These are phyloP conservation scores for Cryptoblepharus egeriae DNA, from an alignment of 2,797 vertebrate genomes.

Conservation along the genomic window DNA sequence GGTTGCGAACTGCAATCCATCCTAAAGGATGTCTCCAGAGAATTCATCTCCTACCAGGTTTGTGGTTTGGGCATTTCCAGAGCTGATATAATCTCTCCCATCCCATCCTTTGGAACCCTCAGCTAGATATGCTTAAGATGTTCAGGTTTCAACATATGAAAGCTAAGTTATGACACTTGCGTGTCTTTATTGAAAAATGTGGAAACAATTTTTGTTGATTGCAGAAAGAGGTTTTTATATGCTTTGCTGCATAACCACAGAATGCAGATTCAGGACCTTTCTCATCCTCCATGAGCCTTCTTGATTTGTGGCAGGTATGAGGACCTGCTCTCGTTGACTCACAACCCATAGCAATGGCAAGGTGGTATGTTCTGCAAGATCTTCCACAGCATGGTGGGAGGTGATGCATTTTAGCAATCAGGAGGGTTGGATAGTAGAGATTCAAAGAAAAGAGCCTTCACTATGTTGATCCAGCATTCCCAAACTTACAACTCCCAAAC, in stretches of 20 bases:
- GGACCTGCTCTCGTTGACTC: neutral
- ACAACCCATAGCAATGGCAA: neutral
- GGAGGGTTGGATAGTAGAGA: neutral
- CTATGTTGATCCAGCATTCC: neutral
- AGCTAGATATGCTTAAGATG: neutral
- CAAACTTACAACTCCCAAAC: no score
- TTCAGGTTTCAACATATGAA: neutral
- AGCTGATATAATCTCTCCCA: neutral
- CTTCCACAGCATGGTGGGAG: neutral
- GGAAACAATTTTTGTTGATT: neutral
- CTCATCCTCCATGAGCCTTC: neutral
- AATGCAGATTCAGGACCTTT: neutral
- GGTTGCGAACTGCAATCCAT: neutral
- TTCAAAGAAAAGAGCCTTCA: neutral
- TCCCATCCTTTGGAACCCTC: no score
- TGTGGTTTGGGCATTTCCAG: no score
- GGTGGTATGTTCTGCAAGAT: neutral
- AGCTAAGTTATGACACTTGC: no score
- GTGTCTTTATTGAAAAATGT: no score
- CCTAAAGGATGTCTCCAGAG: neutral
- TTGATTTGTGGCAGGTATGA: neutral
- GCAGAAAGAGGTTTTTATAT: neutral
- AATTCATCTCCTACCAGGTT: no score
- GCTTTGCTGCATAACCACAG: neutral
- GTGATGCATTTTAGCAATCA: neutral